These are phyloP conservation scores for Pandemis cinnamomeana DNA, from an alignment of 2,888 invertebrate species.

Conservation along the genomic window DNA sequence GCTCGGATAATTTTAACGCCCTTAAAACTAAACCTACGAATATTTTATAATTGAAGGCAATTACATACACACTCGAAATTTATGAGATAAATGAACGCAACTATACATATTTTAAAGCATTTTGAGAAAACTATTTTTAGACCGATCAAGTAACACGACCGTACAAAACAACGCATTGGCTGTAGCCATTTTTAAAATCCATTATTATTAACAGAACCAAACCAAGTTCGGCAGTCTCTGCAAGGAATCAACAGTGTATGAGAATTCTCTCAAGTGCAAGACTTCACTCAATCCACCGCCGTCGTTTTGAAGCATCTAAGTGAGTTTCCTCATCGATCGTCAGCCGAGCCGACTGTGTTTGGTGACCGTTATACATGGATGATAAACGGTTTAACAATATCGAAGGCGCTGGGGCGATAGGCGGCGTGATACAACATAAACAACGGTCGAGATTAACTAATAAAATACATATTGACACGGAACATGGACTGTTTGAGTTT, in stretches of 20 bases:
- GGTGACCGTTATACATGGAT: conserved; percentile 26
- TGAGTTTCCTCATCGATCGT: conserved; percentile 27
- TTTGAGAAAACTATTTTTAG: too few relatives aligned
- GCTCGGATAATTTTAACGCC: too few relatives aligned
- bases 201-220: too few relatives aligned
- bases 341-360: conserved; percentile 17
- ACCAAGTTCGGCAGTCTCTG: not conserved
- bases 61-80: too few relatives aligned
- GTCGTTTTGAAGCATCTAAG: conserved; percentile 8
- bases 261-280: conserved; percentile 1
- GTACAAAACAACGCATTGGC: too few relatives aligned
- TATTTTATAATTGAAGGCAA: too few relatives aligned
- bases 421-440: conserved; percentile 24
- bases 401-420: conserved; percentile 26
- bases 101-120: too few relatives aligned
- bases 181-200: too few relatives aligned
- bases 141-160: too few relatives aligned
- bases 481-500: conserved; percentile 28
- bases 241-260: not conserved
- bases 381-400: conserved; percentile 40
- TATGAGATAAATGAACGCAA: too few relatives aligned
- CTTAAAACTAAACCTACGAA: too few relatives aligned
- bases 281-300: not conserved
- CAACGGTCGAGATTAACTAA: conserved; percentile 37
- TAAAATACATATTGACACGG: conserved; percentile 41